Evolutionary conservation across 2,797 vertebrate genomes (phyloP), one percentile per base, ranked within the genome.

Genomic region (Gila robusta): DNA sequence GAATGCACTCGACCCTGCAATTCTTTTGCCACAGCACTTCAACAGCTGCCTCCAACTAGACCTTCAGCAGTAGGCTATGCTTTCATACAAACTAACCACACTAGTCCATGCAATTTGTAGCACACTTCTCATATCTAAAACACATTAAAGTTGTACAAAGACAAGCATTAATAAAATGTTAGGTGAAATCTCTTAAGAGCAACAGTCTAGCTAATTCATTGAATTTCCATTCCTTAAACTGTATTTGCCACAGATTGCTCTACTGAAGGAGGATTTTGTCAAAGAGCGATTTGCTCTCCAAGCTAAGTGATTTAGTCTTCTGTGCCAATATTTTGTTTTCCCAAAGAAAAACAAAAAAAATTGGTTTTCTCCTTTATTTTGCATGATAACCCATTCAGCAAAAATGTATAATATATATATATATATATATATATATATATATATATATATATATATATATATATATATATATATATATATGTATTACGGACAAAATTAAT

Each of bases 1-100:
- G 76, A 88, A 84, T 54, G 86, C 87, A 88, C 84, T 88, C 89
- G 84, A 89, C 84, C 88, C 86, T 87, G 78, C 88, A 90, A 87
- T 91, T 89, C 85, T 88, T 86, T 88, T 81, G 79, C 82, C 49
- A 85, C 82, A 70, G 86, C 56, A 67, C 89, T 86, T 88, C 84
- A 59, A 82, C 87, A 88, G 77, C 86, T 52, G 52, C 56, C 82
- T 88, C 87, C 77, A 87, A 59, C 47, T 59, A 87, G 81, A 86
- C 80, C 72, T 76, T 64, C 89, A 78, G 3, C 76, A 59, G 52
- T 86, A 10, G 64, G 16, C 64, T 17, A 89, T 76, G 37, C 86
- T 74, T 82, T 87, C 78, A 88, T 70, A 78, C 54, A 81, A 62
- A 81, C 76, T 76, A 79, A 87, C 67, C 76, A 81, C 82, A 64